phyloP scores from a whole-genome alignment of 1,140 invertebrate species.

The Globodera ellingtonae region DNA sequence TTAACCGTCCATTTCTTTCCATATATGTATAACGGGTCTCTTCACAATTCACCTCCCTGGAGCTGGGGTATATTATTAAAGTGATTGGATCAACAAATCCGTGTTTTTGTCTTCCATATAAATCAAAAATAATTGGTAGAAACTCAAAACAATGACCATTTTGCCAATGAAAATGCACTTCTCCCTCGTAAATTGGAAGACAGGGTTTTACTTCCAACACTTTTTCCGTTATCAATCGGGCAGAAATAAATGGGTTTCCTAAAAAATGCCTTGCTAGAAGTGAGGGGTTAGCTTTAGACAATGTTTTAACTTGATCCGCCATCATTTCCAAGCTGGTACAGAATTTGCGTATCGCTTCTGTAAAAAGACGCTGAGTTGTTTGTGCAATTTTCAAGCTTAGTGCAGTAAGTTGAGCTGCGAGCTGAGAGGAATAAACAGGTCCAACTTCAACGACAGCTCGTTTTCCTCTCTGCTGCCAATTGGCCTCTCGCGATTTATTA shows the following conservation, averaged over 20 bases:
- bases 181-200: conserved; percentile 9
- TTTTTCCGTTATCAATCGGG: conserved; percentile 11
- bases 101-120: neutral
- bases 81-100: conserved; percentile 4
- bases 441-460: neutral
- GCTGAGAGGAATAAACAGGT: conserved; percentile 7
- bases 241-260: neutral
- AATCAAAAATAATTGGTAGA: neutral
- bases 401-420: conserved; percentile 4
- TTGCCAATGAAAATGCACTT: conserved; percentile 15
- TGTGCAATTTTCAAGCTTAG: neutral
- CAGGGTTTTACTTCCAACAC: conserved; percentile 1
- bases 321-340: conserved; percentile 4
- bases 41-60: conserved; percentile 4
- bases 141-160: conserved; percentile 11
- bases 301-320: neutral
- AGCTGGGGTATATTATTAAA: neutral
- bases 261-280: conserved; percentile 10
- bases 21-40: neutral
- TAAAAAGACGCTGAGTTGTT: conserved; percentile 6
- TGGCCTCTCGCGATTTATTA: neutral
- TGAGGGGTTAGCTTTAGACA: conserved; percentile 2
- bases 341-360: neutral
- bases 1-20: neutral
- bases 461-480: neutral